Conservation (phyloP, 2,888 invertebrate species). For the Prosapia bicincta region DNA sequence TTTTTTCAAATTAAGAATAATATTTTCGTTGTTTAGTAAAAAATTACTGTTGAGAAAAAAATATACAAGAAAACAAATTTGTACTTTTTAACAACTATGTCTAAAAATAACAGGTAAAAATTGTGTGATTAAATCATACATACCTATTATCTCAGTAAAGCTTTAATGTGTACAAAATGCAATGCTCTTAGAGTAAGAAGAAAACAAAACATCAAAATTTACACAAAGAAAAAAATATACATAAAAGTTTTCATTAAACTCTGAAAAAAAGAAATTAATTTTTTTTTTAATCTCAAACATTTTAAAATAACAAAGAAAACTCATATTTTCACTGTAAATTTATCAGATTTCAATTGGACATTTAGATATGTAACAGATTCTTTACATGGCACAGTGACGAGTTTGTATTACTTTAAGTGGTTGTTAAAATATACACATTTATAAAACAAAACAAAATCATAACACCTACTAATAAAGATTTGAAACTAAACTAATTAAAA, state of each 20-base stretch:
- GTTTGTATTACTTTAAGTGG: no score
- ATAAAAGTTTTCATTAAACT: neutral
- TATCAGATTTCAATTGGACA: no score
- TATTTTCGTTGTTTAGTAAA: neutral
- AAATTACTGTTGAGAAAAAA: neutral
- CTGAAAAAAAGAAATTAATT: no score
- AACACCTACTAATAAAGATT: neutral
- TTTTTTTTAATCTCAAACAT: no score
- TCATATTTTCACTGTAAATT: no score
- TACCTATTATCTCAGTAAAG: neutral
- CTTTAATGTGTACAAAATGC: neutral
- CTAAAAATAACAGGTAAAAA: neutral
- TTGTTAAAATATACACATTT: neutral
- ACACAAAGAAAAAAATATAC: neutral
- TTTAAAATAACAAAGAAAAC: no score
- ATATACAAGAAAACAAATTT: neutral
- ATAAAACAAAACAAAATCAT: neutral
- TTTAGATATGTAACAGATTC: no score
- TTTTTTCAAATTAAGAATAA: neutral
- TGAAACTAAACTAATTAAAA: neutral
- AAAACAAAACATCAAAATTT: neutral
- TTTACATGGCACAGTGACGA: no score
- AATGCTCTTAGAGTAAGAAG: neutral
- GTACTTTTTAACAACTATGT: neutral
- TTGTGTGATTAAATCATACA: neutral